These are phyloP conservation scores for Nanger granti DNA, from an alignment of 2,113 vertebrate genomes.

Conservation along the genomic window DNA sequence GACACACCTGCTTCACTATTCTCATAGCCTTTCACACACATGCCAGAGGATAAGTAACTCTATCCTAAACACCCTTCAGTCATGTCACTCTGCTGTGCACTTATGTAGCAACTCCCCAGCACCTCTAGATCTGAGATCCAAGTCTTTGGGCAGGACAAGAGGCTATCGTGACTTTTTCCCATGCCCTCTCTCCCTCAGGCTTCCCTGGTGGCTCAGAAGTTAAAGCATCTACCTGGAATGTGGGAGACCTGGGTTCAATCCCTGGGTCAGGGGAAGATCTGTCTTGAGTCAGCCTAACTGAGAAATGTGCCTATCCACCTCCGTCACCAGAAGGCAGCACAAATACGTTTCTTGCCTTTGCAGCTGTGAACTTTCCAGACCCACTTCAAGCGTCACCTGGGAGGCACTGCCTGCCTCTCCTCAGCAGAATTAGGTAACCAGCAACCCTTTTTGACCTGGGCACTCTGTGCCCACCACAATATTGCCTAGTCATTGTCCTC, in stretches of 20 bases:
- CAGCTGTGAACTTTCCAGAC: background rate
- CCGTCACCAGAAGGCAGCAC: background rate
- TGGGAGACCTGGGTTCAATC: too few species aligned
- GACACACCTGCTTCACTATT: background rate
- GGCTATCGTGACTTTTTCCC: background rate
- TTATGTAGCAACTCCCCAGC: background rate
- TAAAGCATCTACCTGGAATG: too few species aligned
- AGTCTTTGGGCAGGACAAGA: background rate
- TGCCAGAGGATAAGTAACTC: background rate
- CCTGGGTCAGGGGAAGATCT: background rate
- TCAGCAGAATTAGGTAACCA: background rate
- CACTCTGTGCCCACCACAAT: background rate
- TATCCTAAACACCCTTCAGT: too few species aligned
- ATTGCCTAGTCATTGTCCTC: fast-evolving
- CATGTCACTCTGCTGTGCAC: background rate
- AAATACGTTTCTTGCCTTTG: background rate
- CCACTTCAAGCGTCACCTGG: background rate
- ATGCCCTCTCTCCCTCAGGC: too few species aligned
- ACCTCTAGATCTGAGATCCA: background rate
- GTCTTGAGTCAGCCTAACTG: background rate
- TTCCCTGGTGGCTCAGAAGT: too few species aligned
- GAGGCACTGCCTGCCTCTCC: background rate
- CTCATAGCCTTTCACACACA: background rate
- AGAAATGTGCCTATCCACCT: background rate
- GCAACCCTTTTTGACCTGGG: fast-evolving